Evolutionary conservation across 1,140 invertebrate genomes (phyloP).

Genomic region (Lordiphosa clarofinis): DNA sequence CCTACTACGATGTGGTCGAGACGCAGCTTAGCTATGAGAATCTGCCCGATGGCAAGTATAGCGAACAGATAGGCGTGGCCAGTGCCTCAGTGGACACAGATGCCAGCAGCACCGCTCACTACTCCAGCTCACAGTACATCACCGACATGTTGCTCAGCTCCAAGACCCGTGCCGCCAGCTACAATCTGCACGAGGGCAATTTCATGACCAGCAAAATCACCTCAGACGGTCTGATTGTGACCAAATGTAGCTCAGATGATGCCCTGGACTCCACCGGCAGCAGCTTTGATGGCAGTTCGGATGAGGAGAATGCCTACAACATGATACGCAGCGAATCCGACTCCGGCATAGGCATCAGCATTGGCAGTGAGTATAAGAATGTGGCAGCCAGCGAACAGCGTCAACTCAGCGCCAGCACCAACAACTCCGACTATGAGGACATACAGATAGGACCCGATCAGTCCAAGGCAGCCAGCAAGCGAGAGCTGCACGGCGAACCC

Average conservation of each 20-base stretch:
- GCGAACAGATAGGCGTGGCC: slow-evolving; percentile 57
- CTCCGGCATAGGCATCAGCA: slow-evolving; percentile 77
- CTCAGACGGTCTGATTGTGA: slow-evolving; percentile 75
- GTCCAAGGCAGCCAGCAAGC: slow-evolving; percentile 30
- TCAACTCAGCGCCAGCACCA: slow-evolving; percentile 67
- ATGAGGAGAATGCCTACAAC: slow-evolving; percentile 78
- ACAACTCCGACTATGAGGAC: slow-evolving; percentile 79
- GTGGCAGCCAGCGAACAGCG: slow-evolving; percentile 28
- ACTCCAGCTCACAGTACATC: slow-evolving; percentile 77
- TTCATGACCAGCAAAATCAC: slow-evolving; percentile 80
- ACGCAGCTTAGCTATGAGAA: slow-evolving; percentile 79
- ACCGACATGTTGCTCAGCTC: slow-evolving; percentile 77
- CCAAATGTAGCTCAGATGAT: slow-evolving; percentile 78
- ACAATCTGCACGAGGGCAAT: slow-evolving; percentile 76
- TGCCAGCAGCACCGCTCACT: slow-evolving; percentile 29
- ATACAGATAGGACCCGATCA: slow-evolving; percentile 71
- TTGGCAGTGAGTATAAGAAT: slow-evolving; percentile 76
- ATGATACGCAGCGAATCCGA: slow-evolving; percentile 79
- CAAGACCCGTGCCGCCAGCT: slow-evolving; percentile 73
- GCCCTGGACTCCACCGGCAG: slow-evolving; percentile 77
- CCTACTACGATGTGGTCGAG: slow-evolving; percentile 78
- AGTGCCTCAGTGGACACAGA: slow-evolving; percentile 27
- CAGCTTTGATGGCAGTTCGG: slow-evolving; percentile 79
- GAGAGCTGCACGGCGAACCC: slow-evolving; percentile 89
- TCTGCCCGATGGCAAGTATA: slow-evolving; percentile 73